Base-by-base conservation (phyloP, 2,797 vertebrate genomes). In the Malurus leucopterus region DNA sequence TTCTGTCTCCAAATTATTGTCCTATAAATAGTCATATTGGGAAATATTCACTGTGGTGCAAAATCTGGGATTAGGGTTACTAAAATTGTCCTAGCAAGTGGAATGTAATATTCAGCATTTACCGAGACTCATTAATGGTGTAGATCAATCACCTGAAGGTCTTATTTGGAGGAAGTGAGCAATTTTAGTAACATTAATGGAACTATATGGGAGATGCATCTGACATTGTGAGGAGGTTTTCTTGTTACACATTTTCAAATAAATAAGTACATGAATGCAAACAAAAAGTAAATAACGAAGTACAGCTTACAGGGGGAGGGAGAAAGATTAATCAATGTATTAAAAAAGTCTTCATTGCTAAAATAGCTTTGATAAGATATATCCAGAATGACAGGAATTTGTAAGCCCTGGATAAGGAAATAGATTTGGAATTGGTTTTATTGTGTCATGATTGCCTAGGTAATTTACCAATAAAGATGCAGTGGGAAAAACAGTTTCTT, bases 81-180 rank as follows among this genome's bases (percentile, higher is more conserved):
- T 94, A 91, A 89, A 93, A 92, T 93, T 89, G 64, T 53, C 57
- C 40, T 38, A 67, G 57, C 67, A 65, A 88, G 75, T 68, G 34
- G 49, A 90, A 74, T 78, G 57, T 76, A 76, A 86, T 78, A 93
- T 73, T 92, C 82, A 88, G 93, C 84, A 80, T 90, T 93, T 90
- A 49, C 75, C 78, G 51, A 86, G 69, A 67, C 71, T 79, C 81
- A 62, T 79, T 94, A 91, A 82, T 76, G 64, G 74, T 9, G 3
- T 79, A 86, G 80, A 92, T 93, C 93, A 93, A 90, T 94, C 88
- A 79, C 68, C 40, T 65, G 41, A 92, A 76, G 64, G 83, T 64
- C 53, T 83, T 89, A 57, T 17, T 93, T 86, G 61, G 72, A 91
- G 80, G 75, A 89, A 89, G 80, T 47, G 57, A 71, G 54, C 71